A percentile compares a stretch with the other conserved stretches of the same genome.
phyloP scores from a whole-genome alignment of 2,888 invertebrate species.

The Lasius platythorax region DNA sequence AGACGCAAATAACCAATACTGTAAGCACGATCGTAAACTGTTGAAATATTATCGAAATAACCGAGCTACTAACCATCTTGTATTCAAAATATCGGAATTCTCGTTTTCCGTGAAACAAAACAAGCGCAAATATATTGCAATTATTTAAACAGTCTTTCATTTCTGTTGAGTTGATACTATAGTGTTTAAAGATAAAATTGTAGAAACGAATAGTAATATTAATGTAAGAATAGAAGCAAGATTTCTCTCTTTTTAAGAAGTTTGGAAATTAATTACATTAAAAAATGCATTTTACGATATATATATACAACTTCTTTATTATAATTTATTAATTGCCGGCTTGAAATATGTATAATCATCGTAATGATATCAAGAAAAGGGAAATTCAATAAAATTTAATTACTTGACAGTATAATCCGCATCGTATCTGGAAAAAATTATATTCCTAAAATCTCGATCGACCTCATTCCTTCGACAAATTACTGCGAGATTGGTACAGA shows the following conservation, averaged over 20 bases:
- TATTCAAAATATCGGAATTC: neutral
- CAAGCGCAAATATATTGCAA: conserved; percentile 1
- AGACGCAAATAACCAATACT: conserved; percentile 42
- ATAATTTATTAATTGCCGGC: neutral
- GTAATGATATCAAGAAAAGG: neutral
- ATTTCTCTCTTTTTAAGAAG: neutral
- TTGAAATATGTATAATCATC: neutral
- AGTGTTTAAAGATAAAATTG: neutral
- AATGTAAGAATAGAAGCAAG: neutral
- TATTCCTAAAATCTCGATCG: neutral
- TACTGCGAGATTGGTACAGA: conserved; percentile 23
- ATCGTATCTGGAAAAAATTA: neutral
- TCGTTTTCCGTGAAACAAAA: conserved; percentile 44
- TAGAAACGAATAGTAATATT: neutral
- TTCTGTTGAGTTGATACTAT: neutral
- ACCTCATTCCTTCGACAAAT: conserved; percentile 20
- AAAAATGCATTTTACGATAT: neutral
- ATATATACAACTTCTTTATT: too few species aligned
- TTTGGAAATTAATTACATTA: neutral
- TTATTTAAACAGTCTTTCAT: neutral
- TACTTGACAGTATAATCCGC: neutral
- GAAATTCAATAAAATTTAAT: neutral
- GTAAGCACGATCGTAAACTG: conserved; percentile 18
- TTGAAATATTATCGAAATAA: conserved; percentile 35
- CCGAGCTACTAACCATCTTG: conserved; percentile 38